Evolutionary conservation across 2,113 vertebrate genomes (phyloP).

Genomic region (Channa argus): DNA sequence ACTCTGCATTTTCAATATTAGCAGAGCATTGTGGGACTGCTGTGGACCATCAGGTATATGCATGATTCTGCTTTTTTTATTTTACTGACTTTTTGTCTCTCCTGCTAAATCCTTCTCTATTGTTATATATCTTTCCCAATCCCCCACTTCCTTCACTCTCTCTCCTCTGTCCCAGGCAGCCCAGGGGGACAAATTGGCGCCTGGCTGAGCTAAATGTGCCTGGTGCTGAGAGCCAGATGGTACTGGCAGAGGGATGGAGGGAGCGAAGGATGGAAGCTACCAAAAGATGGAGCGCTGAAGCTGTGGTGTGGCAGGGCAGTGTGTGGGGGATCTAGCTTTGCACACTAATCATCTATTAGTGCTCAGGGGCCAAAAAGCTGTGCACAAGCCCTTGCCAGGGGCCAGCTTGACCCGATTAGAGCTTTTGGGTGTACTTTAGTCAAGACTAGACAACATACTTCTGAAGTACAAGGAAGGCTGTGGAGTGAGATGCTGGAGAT

Average conservation of each 20-base stretch:
- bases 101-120: slow-evolving; percentile 47
- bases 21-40: slow-evolving; percentile 49
- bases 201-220: slow-evolving; percentile 77
- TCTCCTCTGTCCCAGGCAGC: slow-evolving; percentile 48
- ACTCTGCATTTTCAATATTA: slow-evolving; percentile 51
- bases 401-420: slow-evolving; percentile 32
- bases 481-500: slow-evolving; percentile 17
- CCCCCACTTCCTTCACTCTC: slow-evolving; percentile 48
- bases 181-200: slow-evolving; percentile 76
- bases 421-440: slow-evolving; percentile 24
- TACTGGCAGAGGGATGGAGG: slow-evolving; percentile 65
- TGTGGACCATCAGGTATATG: slow-evolving; percentile 38
- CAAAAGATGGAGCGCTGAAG: slow-evolving; percentile 54
- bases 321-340: slow-evolving; percentile 59
- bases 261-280: slow-evolving; percentile 63
- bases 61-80: slow-evolving; percentile 44
- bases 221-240: slow-evolving; percentile 80
- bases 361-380: slow-evolving; percentile 58
- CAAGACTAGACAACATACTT: slow-evolving; percentile 8
- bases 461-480: slow-evolving; percentile 2
- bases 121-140: slow-evolving; percentile 30
- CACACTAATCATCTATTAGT: slow-evolving; percentile 71
- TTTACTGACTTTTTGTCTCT: slow-evolving; percentile 20
- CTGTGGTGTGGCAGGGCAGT: slow-evolving; percentile 46
- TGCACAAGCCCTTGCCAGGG: slow-evolving; percentile 43